Evolutionary conservation across 2,888 invertebrate species (phyloP), one percentile per base, ranked within the genome.

Genomic region (Drosophila lacicola): DNA sequence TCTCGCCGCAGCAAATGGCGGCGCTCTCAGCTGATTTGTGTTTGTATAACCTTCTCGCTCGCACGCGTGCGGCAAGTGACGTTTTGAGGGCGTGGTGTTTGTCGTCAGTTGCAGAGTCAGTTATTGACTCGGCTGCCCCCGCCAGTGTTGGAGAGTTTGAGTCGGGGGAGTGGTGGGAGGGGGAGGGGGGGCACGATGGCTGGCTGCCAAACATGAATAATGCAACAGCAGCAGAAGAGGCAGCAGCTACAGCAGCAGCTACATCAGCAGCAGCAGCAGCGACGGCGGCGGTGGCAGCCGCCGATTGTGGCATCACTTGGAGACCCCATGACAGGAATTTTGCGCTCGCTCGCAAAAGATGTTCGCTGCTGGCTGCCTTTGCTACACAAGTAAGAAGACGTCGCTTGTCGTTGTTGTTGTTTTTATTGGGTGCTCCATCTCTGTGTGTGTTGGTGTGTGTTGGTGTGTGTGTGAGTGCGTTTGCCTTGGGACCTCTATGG

Each of bases 21-120:
- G 83, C 77, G 81, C 86, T 84, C 86, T 84, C 86, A 83, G 86
- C 86, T 81, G 83, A 85, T 79, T 85, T 70, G 74, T 69, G 80
- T 70, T 71, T 69, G 65, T 84, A 80, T 72, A 49, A 34, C 68
- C 67, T 41, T 72, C 78, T 76, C 83, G 69, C 80, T 85, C 68
- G 74, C 62, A 41, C 77, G 11, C 62, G 54, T 39, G 41, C 49
- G 36, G 36, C 68, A 44, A 55, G 74, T 74, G 73, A 57, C 62
- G 63, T 65, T 77, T 42, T 74, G 85, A 82, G 85, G 85, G 85
- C 85, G 85, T 85, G 85, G 85, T 85, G 71, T 80, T 37, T 29
- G 29, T 53, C 63, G 62, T 65, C 55, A 36, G 39, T 41, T 44
- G 14, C 42, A 55, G 55, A 55, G 65, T 71, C 57, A 61, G 74